phyloP scores from a whole-genome alignment of 2,113 vertebrate genomes.

The Poeciliopsis turrubarensis region DNA sequence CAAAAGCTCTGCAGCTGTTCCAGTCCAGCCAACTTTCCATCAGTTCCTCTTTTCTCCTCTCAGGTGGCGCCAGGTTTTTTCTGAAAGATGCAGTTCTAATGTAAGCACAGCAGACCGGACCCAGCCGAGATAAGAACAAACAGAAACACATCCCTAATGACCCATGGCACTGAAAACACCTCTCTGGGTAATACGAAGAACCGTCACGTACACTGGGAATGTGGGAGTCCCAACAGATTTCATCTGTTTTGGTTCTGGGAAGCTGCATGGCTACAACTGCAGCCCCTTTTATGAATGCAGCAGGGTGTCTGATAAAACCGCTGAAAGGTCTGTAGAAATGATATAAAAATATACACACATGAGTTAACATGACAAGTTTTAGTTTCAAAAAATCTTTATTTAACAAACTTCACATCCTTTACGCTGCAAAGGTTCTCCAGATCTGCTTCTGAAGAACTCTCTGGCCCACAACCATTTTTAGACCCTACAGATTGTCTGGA shows the following conservation, averaged over 20 bases:
- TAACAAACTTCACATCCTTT: neutral
- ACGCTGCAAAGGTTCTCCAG: neutral
- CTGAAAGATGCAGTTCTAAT: neutral
- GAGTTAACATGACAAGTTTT: no score
- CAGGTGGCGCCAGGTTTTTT: neutral
- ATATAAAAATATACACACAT: neutral
- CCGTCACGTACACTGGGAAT: neutral
- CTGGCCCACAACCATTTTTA: neutral
- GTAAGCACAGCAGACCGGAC: neutral
- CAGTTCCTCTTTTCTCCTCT: constrained; percentile 5
- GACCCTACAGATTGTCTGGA: neutral
- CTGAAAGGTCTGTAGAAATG: neutral
- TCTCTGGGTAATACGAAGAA: neutral
- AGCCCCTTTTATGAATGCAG: neutral
- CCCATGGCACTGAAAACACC: neutral
- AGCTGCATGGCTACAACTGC: neutral
- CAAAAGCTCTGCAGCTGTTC: neutral
- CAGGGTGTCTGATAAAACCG: neutral
- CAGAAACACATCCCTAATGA: neutral
- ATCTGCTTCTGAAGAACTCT: neutral
- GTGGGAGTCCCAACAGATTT: neutral
- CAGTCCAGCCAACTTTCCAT: neutral
- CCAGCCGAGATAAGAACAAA: neutral
- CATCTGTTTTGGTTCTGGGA: neutral
- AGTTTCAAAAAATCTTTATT: no score